phyloP scores from a whole-genome alignment of 2,113 vertebrate genomes.

The Haemorhous mexicanus region DNA sequence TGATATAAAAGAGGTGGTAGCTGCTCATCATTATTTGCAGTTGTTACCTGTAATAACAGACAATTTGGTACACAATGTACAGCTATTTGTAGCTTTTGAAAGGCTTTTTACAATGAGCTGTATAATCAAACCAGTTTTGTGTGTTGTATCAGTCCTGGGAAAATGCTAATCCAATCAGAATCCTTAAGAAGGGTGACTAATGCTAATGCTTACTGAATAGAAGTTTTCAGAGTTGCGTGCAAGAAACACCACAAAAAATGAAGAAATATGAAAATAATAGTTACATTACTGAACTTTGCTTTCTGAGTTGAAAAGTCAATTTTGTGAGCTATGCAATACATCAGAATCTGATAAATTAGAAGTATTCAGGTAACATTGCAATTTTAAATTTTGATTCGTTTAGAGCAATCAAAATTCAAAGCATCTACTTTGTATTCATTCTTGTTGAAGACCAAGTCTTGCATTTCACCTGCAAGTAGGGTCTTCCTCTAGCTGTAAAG shows the following conservation, averaged over 20 bases:
- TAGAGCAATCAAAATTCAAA: neutral
- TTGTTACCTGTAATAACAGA: neutral
- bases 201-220: neutral
- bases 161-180: neutral
- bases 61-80: neutral
- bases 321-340: neutral
- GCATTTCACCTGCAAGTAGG: neutral
- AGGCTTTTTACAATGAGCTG: neutral
- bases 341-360: neutral
- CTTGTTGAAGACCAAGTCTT: neutral
- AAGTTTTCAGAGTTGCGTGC: neutral
- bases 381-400: neutral
- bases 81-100: conserved; percentile 3
- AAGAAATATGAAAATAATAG: neutral
- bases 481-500: neutral
- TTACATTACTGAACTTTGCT: neutral
- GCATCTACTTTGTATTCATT: neutral
- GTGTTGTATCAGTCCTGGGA: neutral
- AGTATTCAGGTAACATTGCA: neutral
- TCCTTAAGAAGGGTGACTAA: neutral
- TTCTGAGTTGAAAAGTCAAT: neutral
- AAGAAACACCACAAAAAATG: neutral
- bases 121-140: neutral
- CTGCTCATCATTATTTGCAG: neutral
- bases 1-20: neutral